Evolutionary conservation across 2,113 vertebrate genomes (phyloP), one percentile per base, ranked within the genome.

Genomic region (Eulemur macaco): DNA sequence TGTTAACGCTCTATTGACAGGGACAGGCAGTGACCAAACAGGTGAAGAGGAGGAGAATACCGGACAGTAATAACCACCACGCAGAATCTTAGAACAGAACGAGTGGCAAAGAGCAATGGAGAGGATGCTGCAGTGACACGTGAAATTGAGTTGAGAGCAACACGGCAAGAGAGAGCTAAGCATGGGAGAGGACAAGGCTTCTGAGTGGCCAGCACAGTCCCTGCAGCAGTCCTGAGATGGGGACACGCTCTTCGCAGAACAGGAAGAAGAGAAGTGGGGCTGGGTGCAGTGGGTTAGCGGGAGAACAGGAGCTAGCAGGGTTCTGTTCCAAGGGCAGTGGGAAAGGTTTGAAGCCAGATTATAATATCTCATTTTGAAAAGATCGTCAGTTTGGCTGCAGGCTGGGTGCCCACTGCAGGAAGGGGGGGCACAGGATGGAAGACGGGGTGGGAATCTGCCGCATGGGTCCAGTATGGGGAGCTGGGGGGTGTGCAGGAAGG

Each of bases 271-370:
- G 5, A 17, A 58, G 31, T 10, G 5, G 12, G 15, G 8, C 17
- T 8, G 23, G 4, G 2, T 27, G 60, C 12, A 31, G 1, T 3
- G 2, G 25, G 17, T 3, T 14, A 9, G 34, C 23, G 13, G 23
- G 27, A 27, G 5, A 17, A 27, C 1, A 27, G 64, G 9, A 3
- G 4, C 20, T 50, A 5, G 4, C 0, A 4, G 0, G 6, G 1
- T 42, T 89, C 37, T 54, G n/a, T 27, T 54, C 47, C 20, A 63
- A 54, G 21, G 18, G 13, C 12, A 34, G 13, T 12, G 47, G 4
- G 9, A 84, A 89, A 23, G 17, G 10, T 39, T n/a, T 82, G 23
- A 45, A 74, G 4, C 13, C n/a, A 18, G 31, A 2, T 29, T 31
- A 42, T 2, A 11, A 14, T 47, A 50, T 5, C 45, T 47, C 5